Percentiles rank a stretch among this genome's conserved stretches.
Evolutionary conservation across 2,888 invertebrate genomes (phyloP).

Genomic region (Cerastoderma edule): DNA sequence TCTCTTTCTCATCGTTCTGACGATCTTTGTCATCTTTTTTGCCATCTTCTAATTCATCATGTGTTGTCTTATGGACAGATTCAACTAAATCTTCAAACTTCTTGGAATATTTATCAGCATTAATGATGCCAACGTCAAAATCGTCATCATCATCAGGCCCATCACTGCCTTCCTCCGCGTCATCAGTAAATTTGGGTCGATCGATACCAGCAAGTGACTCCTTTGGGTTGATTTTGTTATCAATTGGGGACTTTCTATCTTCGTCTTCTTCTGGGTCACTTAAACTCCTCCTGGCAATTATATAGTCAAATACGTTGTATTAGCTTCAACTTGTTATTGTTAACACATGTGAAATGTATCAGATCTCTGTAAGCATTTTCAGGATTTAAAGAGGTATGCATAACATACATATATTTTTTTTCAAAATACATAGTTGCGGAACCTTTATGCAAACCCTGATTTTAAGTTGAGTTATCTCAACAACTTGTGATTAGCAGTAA

Average conservation of each 20-base stretch:
- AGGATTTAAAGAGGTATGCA: too few species aligned
- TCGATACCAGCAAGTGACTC: background rate
- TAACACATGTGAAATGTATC: too few species aligned
- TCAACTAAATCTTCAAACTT: background rate
- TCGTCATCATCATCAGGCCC: background rate
- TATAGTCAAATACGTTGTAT: too few species aligned
- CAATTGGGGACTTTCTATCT: background rate
- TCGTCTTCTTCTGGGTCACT: background rate
- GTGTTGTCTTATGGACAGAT: background rate
- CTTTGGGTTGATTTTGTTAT: background rate
- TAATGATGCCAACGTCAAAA: background rate
- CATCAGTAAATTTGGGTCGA: background rate
- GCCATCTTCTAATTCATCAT: background rate
- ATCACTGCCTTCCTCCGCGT: constrained; percentile 12
- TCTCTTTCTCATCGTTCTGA: background rate
- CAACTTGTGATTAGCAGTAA: too few species aligned
- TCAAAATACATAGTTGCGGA: too few species aligned
- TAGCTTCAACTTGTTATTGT: too few species aligned
- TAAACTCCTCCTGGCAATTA: too few species aligned
- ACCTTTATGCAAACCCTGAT: too few species aligned
- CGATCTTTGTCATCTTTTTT: background rate
- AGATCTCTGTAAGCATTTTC: too few species aligned
- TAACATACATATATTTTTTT: too few species aligned
- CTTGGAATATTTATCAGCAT: constrained; percentile 5
- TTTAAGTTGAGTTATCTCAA: too few species aligned